Evolutionary conservation across 2,113 vertebrate genomes (phyloP), one percentile per base, ranked within the genome.

Genomic region (Pungitius pungitius): DNA sequence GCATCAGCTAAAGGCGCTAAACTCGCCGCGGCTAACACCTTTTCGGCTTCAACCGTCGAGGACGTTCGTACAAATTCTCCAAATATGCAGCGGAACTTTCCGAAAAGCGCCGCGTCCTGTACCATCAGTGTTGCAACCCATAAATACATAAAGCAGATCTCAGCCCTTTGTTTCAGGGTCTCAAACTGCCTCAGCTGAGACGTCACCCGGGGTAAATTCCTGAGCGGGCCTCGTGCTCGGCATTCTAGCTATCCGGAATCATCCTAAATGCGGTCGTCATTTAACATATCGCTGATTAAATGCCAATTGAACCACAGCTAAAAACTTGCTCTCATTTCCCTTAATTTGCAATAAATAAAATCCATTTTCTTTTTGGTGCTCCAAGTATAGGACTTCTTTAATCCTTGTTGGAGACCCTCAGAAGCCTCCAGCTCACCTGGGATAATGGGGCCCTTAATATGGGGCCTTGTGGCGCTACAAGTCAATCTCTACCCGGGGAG

Each of bases 391-490:
- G 52, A 71, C 52, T 52, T 47, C 10, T 35, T 47, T 83, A 85
- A 87, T 84, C 83, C 69, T 75, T 43, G 83, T 67, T 81, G 27
- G 43, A 61, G 45, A 51, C 70, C 42, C 22, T 5, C n/a, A 51
- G 22, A 51, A 51, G 73, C 64, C 56, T 62, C 45, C 13, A 60
- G 47, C 57, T 60, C 62, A 81, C 80, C 78, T 74, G 27, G 35
- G 49, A 69, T 68, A 61, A 52, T 35, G 43, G 24, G 20, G 35
- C n/a, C 17, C 33, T 24, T 45, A 47, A 57, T 68, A 20, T 69
- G 33, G 33, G 24, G 43, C 30, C 22, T 39, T 69, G 69, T 35
- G 8, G 43, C 59, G 63, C 37, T 43, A 71, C 64, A 64, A 63
- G 55, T 15, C 54, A 6, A 39, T 37, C 33, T 27, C 22, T 0